These are phyloP conservation scores for Cabera pusaria DNA, from an alignment of 2,888 invertebrate species.

Conservation along the genomic window DNA sequence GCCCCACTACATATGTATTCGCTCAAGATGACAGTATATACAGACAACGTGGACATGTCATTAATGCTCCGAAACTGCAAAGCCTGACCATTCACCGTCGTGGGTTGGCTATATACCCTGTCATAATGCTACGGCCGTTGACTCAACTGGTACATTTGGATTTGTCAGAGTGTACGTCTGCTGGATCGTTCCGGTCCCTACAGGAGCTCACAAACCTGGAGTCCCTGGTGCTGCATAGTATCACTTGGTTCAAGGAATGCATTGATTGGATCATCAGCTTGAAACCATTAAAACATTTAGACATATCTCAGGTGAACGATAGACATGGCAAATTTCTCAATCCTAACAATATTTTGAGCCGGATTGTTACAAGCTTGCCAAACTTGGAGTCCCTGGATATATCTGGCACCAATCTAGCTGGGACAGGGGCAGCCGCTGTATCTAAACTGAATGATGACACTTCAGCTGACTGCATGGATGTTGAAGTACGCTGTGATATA, in stretches of 20 bases:
- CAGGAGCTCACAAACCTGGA: slow-evolving; percentile 86
- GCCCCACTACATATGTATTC: slow-evolving; percentile 85
- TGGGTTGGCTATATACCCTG: slow-evolving; percentile 68
- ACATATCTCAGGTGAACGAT: slow-evolving; percentile 91
- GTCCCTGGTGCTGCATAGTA: slow-evolving; percentile 92
- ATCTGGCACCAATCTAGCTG: slow-evolving; percentile 97
- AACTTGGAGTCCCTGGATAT: slow-evolving; percentile 93
- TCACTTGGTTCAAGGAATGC: slow-evolving; percentile 85
- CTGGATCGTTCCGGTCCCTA: slow-evolving; percentile 87
- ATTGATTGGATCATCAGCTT: slow-evolving; percentile 85
- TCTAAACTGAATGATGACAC: slow-evolving; percentile 45
- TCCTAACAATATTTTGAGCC: slow-evolving; percentile 88
- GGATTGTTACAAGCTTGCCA: slow-evolving; percentile 89
- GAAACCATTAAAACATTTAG: slow-evolving; percentile 87
- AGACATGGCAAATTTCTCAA: slow-evolving; percentile 89
- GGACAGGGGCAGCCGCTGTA: slow-evolving; percentile 88
- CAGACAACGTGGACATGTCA: slow-evolving; percentile 74
- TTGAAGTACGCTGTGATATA: slow-evolving; percentile 87
- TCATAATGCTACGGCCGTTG: slow-evolving; percentile 84
- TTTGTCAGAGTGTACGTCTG: slow-evolving; percentile 86
- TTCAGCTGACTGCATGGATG: slow-evolving; percentile 40
- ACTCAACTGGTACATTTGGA: slow-evolving; percentile 87
- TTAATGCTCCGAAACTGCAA: slow-evolving; percentile 84
- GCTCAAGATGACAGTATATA: slow-evolving; percentile 72
- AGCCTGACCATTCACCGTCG: slow-evolving; percentile 83